Evolutionary conservation across 2,888 invertebrate genomes (phyloP), one percentile per base, ranked within the genome.

Genomic region (Lithophane semibrunnea): DNA sequence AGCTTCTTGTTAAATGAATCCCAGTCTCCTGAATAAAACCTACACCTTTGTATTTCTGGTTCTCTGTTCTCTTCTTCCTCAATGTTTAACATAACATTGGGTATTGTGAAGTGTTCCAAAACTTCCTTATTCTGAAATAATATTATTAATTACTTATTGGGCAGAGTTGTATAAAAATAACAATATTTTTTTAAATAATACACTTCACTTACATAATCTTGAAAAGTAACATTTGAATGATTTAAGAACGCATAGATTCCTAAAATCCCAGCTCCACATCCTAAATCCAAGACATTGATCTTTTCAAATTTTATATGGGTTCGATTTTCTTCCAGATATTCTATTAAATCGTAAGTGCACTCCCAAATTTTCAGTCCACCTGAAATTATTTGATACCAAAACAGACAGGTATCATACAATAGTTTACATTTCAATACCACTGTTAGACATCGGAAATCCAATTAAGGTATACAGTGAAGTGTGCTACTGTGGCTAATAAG

Each of bases 351-450:
- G 89, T 97, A 96, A 9, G 99, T 98, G 91, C 99, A 99, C 96
- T 99, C 99, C 99, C 99, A 99, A 79, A 99, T 97, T 97, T 99
- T 99, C 52, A 99, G 97, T 16, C 99, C 99, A 88, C 99, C 99
- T 99, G 90, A 69, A 95, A 88, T 63, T 49, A 24, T 44, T 42
- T 49, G 1, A 29, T 29, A 29, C 29, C 29, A 29, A 47, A 47
- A 60, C 49, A 16, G 12, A 10, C n/a, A 9, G 0, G 10, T 29
- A 29, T 24, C 21, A n/a, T 1, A 16, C 58, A 16, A 56, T 49
- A 24, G 16, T 74, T 56, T 10, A 24, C 3, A 47, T 37, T 37
- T 29, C 24, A 24, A 66, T 24, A 29, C n/a, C 16, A 64, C 42
- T 9, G 0, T 18, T 18, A 24, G 10, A n/a, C 24, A 49, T 52